Evolutionary conservation across 2,113 vertebrate genomes (phyloP).

Genomic region (Phycodurus eques): DNA sequence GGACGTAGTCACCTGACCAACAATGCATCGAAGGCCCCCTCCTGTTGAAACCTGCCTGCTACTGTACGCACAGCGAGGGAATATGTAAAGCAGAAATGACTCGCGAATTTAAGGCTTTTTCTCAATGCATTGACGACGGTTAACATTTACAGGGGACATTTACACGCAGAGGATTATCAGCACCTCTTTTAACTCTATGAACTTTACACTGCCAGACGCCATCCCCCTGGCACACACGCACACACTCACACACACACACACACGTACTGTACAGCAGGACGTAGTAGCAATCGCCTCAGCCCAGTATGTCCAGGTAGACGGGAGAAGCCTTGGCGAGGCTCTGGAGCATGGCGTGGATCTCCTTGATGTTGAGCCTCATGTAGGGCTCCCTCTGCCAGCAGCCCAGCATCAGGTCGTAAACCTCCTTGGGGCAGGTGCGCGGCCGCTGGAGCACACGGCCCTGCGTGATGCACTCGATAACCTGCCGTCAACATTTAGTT

Average conservation of each 20-base stretch:
- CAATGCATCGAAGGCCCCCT: slow-evolving; percentile 44
- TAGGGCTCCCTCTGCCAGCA: slow-evolving; percentile 99
- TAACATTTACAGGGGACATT: slow-evolving; percentile 70
- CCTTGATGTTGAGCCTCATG: slow-evolving; percentile 97
- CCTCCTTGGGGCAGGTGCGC: slow-evolving; percentile 94
- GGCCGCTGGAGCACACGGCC: slow-evolving; percentile 95
- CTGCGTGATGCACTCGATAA: slow-evolving; percentile 99
- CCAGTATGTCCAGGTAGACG: slow-evolving; percentile 98
- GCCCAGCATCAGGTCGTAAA: slow-evolving; percentile 97
- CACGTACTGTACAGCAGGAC: slow-evolving; percentile 53
- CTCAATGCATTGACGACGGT: slow-evolving; percentile 83
- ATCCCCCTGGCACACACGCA: slow-evolving; percentile 57
- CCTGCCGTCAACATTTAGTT: slow-evolving; percentile 64
- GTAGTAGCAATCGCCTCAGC: slow-evolving; percentile 70
- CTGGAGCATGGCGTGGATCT: slow-evolving; percentile 93
- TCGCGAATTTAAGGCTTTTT: slow-evolving; percentile 88
- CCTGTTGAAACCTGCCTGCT: slow-evolving; percentile 37
- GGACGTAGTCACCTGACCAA: slow-evolving; percentile 18
- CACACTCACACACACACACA: slow-evolving; percentile 74
- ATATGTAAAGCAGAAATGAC: slow-evolving; percentile 57
- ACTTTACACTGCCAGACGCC: slow-evolving; percentile 66
- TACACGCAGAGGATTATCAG: slow-evolving; percentile 34
- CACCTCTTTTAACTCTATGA: background rate
- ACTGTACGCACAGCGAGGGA: background rate
- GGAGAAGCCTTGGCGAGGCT: slow-evolving; percentile 97